These are phyloP conservation scores for Parotocinclus haroldoi DNA, from an alignment of 2,797 vertebrate species.

Conservation along the genomic window DNA sequence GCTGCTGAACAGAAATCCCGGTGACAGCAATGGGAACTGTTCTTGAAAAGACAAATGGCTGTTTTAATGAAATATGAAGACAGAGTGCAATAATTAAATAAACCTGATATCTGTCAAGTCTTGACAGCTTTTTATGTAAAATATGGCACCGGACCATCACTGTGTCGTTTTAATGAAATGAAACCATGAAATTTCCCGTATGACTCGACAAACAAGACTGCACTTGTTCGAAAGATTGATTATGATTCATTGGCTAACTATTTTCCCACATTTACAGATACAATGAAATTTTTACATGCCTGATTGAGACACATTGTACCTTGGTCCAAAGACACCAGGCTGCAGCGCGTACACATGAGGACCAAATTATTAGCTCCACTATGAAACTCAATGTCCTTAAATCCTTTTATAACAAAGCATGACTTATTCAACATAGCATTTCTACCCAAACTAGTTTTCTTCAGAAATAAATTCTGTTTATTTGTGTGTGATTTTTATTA, in stretches of 20 bases:
- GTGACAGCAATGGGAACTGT: too few relatives aligned
- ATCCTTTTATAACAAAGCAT: too few relatives aligned
- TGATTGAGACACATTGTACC: background rate
- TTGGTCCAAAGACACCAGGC: background rate
- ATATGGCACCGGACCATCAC: constrained; percentile 21
- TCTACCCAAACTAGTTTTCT: too few relatives aligned
- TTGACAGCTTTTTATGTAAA: constrained; percentile 37
- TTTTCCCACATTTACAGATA: constrained; percentile 44
- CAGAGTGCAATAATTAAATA: constrained; percentile 43
- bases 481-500: too few relatives aligned
- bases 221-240: constrained; percentile 27
- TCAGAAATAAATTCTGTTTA: too few relatives aligned
- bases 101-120: constrained; percentile 56
- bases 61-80: background rate
- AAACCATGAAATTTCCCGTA: constrained; percentile 12
- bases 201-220: constrained; percentile 44
- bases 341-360: too few relatives aligned
- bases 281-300: constrained; percentile 9
- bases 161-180: constrained; percentile 28
- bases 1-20: too few relatives aligned
- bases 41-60: background rate
- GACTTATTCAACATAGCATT: too few relatives aligned
- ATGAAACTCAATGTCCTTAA: too few relatives aligned
- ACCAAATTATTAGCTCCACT: too few relatives aligned
- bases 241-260: constrained; percentile 47